Evolutionary conservation across 2,113 vertebrate species (phyloP).

Genomic region (Pimephales promelas): DNA sequence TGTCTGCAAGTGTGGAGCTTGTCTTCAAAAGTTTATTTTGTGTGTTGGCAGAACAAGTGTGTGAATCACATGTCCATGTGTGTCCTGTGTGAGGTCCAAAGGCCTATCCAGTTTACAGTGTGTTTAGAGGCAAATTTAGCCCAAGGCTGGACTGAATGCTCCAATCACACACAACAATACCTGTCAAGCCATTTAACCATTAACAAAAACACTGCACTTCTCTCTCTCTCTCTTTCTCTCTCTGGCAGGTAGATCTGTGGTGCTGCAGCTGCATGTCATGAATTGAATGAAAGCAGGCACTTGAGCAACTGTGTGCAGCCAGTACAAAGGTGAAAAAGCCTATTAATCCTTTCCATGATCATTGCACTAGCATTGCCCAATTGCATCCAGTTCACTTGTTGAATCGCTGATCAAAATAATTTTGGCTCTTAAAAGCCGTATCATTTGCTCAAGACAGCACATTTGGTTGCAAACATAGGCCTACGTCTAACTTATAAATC

Average conservation of each 20-base stretch:
- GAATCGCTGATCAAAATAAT: not conserved
- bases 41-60: constrained; percentile 9
- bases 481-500: not conserved
- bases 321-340: constrained; percentile 32
- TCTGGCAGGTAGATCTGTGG: constrained; percentile 44
- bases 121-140: constrained; percentile 17
- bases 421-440: not conserved
- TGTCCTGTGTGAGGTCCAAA: not conserved
- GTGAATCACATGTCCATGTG: constrained; percentile 12
- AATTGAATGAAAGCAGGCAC: constrained; percentile 43
- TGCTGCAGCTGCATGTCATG: constrained; percentile 38
- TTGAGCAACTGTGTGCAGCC: constrained; percentile 38
- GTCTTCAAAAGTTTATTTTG: constrained; percentile 5
- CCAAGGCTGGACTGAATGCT: constrained; percentile 37
- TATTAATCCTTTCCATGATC: constrained; percentile 7
- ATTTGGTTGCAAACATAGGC: not conserved
- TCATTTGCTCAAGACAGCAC: not conserved
- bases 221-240: constrained; percentile 25
- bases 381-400: not conserved
- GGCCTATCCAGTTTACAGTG: constrained; percentile 18
- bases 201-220: constrained; percentile 22
- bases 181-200: constrained; percentile 49
- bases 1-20: constrained; percentile 13
- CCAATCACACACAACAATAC: constrained; percentile 53
- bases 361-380: not conserved